Evolutionary conservation across 1,140 invertebrate genomes (phyloP).

Genomic region (Drosophila sproati): DNA sequence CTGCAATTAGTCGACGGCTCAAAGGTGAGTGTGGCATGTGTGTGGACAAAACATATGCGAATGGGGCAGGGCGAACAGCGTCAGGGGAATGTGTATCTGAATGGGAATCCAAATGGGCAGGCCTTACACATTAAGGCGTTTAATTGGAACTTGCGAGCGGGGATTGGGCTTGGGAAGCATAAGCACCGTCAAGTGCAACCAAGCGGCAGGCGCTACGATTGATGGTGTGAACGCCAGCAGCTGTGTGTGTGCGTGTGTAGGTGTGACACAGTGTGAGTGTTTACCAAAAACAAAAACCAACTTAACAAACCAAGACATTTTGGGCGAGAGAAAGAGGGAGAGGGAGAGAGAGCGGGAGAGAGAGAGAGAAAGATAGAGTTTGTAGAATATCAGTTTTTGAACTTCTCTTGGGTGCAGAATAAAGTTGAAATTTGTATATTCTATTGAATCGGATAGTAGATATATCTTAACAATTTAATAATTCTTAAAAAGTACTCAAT

Average conservation of each 20-base stretch:
- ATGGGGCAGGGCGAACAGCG: not conserved
- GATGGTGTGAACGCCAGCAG: slow-evolving; percentile 69
- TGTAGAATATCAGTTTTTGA: no score
- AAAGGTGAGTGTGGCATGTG: slow-evolving; percentile 58
- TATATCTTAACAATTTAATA: no score
- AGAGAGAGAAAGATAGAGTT: no score
- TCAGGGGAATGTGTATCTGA: not conserved
- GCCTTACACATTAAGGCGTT: slow-evolving; percentile 39
- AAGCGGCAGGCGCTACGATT: slow-evolving; percentile 49
- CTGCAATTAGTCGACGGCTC: slow-evolving; percentile 77
- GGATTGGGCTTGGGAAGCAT: slow-evolving; percentile 7
- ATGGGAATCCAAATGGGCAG: not conserved
- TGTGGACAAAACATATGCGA: slow-evolving; percentile 15
- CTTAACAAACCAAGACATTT: not conserved
- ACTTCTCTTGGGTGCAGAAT: no score
- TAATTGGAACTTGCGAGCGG: slow-evolving; percentile 25
- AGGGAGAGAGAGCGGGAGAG: no score
- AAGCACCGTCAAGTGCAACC: slow-evolving; percentile 22
- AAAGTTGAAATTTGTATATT: no score
- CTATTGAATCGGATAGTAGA: no score
- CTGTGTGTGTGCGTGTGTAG: slow-evolving; percentile 36
- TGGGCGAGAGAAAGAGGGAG: not conserved
- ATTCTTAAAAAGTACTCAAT: no score
- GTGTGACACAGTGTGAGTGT: slow-evolving; percentile 4
- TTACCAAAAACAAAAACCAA: slow-evolving; percentile 1